Base-by-base conservation (phyloP, 2,888 invertebrate species). In the Tetanocera ferruginea region DNA sequence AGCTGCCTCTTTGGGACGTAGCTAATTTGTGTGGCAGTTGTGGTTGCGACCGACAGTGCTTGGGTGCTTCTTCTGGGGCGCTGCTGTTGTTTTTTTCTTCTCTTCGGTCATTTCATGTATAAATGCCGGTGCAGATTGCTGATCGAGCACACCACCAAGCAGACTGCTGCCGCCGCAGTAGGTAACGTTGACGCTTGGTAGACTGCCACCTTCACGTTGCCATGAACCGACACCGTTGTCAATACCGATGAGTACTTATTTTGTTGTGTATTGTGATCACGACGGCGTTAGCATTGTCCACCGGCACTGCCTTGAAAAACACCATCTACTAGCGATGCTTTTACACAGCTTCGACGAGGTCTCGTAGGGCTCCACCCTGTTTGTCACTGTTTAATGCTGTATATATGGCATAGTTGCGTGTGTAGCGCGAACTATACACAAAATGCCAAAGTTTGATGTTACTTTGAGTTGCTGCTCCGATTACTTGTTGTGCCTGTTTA, bases 181-280 rank as follows among this genome's bases (percentile, higher is more conserved):
- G 11, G 91, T 90, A 34, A 90, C 90, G 85, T 92, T 91, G 76
- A 92, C 92, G 88, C 91, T 91, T 1, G 92, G 93, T 82, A 92
- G 86, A 70, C 92, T 92, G 62, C 94, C 94, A 79, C 94, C 94
- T 88, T 94, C 94, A 55, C 93, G 91, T 86, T 93, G 93, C 64
- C 90, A 83, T 84, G 91, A 90, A 82, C n/a, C n/a, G n/a, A n/a
- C n/a, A n/a, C n/a, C n/a, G n/a, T n/a, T n/a, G n/a, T n/a, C n/a
- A 89, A 89, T 78, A 89, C 88, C 78, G 85, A 85, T 23, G 87
- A 86, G 82, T 87, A 89, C 81, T 89, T 90, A 73, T 86, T 85
- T 79, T 86, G 86, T 71, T 91, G 91, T 74, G 87, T 86, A 77
- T 86, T 85, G 71, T 87, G 86, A 82, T 87, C 86, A 74, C 86